Percentiles rank a stretch among this genome's conserved stretches.
These are phyloP conservation scores for Ephialtes manifestator DNA, from an alignment of 2,888 invertebrate genomes.

Conservation along the genomic window DNA sequence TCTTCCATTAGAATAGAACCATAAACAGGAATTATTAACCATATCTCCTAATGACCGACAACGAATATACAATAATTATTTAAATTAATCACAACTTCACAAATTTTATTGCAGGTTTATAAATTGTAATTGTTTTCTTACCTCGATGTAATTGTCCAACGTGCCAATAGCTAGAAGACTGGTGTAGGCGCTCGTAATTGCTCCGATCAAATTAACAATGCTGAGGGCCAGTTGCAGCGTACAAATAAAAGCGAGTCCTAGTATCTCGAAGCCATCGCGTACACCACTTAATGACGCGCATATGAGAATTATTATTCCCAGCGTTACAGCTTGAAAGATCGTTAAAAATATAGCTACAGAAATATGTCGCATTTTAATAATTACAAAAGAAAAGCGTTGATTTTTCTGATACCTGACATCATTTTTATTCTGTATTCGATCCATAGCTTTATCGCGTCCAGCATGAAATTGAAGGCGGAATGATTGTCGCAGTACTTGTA, in stretches of 20 bases:
- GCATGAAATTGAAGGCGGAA: slow-evolving; percentile 76
- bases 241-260: slow-evolving; percentile 76
- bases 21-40: too few relatives aligned
- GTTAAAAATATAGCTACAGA: neutral
- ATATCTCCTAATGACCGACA: too few relatives aligned
- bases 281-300: slow-evolving; percentile 69
- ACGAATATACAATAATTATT: neutral
- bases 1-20: too few relatives aligned
- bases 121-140: slow-evolving; percentile 31
- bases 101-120: neutral
- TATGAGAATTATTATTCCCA: slow-evolving; percentile 69
- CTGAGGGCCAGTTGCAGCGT: slow-evolving; percentile 75
- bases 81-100: neutral
- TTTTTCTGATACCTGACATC: slow-evolving; percentile 72
- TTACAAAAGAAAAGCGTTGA: neutral
- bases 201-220: slow-evolving; percentile 70
- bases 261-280: slow-evolving; percentile 70
- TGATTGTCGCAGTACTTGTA: slow-evolving; percentile 77
- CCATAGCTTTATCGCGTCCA: slow-evolving; percentile 77
- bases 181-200: slow-evolving; percentile 71
- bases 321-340: slow-evolving; percentile 62
- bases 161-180: slow-evolving; percentile 74
- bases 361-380: neutral
- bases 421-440: slow-evolving; percentile 77
- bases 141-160: slow-evolving; percentile 75